Base-by-base conservation (phyloP, 2,797 vertebrate genomes). In the Dromococcyx pavoninus region DNA sequence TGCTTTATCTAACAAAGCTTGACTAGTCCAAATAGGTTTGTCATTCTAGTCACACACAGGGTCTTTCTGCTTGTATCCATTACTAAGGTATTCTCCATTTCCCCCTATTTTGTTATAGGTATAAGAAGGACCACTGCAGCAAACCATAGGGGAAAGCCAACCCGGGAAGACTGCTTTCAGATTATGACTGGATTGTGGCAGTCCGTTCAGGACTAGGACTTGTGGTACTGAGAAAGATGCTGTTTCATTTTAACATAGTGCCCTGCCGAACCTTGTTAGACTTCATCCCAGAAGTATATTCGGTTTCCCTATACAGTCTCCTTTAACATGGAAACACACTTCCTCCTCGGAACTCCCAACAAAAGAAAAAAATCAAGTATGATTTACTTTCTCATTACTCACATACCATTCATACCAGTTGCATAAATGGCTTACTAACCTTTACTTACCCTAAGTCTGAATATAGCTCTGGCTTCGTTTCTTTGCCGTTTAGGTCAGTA, bases 271-370 rank as follows among this genome's bases (percentile, higher is more conserved):
- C 58, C 22, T 65, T 75, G 30, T 37, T 4, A 21, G 11, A 27
- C 39, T 70, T 75, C 22, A 35, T 89, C 8, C 9, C 35, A 72
- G 18, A 58, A 54, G 2, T 6, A 3, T 64, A 28, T 71, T 85
- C 0, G 0, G 2, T 54, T 23, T 83, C 19, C 18, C 18, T 57
- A 4, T 35, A 14, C 69, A 50, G 11, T n/a, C 15, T 65, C 14
- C 7, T 93, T 75, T 61, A 82, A 60, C 15, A 79, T 24, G 27
- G 28, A 90, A 93, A 86, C 15, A 73, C 3, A 43, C 13, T 65
- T 56, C 17, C 44, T n/a, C n/a, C n/a, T n/a, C n/a, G n/a, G n/a
- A 50, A 48, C 23, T 23, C n/a, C 10, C 7, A 27, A 24, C 25
- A 14, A 15, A 4, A 10, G 43, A 33, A 16, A 12, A 57, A 28